Evolutionary conservation across 2,888 invertebrate species (phyloP).

Genomic region (Oeneis ivallda): DNA sequence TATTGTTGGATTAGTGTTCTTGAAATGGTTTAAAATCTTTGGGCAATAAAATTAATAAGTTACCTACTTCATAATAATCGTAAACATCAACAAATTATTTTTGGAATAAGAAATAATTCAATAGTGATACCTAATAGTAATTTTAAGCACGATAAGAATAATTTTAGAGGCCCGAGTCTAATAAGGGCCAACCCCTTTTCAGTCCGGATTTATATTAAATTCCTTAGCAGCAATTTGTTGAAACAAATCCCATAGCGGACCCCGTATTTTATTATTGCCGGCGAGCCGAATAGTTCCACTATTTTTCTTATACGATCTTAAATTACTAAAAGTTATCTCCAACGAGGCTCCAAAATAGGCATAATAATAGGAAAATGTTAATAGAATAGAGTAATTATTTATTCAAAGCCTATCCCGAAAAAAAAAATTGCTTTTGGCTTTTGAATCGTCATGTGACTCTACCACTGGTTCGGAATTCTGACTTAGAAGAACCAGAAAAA

Average conservation of each 20-base stretch:
- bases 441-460: too few relatives aligned
- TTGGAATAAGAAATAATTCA: not conserved
- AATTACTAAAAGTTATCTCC: not conserved
- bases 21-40: too few relatives aligned
- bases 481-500: too few relatives aligned
- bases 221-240: constrained; percentile 73
- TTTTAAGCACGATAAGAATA: not conserved
- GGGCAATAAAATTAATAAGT: too few relatives aligned
- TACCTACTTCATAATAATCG: not conserved
- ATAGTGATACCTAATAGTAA: not conserved
- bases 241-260: constrained; percentile 67
- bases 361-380: too few relatives aligned
- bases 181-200: constrained; percentile 73
- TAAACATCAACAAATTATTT: not conserved
- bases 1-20: too few relatives aligned
- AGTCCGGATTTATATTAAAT: constrained; percentile 78
- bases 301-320: constrained; percentile 15
- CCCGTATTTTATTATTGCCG: constrained; percentile 64
- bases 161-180: constrained; percentile 51
- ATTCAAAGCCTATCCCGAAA: too few relatives aligned
- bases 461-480: too few relatives aligned
- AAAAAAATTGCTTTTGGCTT: too few relatives aligned
- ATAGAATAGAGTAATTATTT: too few relatives aligned
- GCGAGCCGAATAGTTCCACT: constrained; percentile 28
- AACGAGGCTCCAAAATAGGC: too few relatives aligned